A percentile compares a stretch with the other conserved stretches of the same genome.
These are phyloP conservation scores for Podiceps cristatus DNA, from an alignment of 2,113 vertebrate genomes.

Conservation along the genomic window DNA sequence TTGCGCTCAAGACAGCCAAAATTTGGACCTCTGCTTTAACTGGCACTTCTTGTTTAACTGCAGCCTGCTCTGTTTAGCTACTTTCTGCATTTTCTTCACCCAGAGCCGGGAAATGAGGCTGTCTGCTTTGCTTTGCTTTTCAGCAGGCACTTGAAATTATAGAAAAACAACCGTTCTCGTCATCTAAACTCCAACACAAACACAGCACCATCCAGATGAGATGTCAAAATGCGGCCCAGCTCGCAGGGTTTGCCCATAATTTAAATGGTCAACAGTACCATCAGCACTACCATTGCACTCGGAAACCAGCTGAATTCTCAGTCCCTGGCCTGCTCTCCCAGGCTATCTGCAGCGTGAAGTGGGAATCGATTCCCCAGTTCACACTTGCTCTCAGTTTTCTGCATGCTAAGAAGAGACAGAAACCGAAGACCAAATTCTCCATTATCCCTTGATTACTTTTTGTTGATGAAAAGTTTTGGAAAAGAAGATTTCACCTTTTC, in stretches of 20 bases:
- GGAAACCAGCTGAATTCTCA: neutral
- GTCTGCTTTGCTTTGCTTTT: neutral
- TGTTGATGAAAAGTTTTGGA: neutral
- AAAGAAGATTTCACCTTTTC: neutral
- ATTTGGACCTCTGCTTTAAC: neutral
- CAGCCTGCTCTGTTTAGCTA: neutral
- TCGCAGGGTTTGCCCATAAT: neutral
- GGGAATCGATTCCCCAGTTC: neutral
- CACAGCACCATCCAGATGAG: fast-evolving
- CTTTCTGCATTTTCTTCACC: neutral
- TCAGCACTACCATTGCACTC: fast-evolving
- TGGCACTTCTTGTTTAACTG: fast-evolving
- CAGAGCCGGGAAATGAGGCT: fast-evolving
- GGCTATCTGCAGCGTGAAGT: neutral
- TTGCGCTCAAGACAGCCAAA: neutral
- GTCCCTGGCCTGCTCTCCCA: neutral
- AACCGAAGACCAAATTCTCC: neutral
- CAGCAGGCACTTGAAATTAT: neutral
- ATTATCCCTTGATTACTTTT: neutral
- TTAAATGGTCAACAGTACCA: fast-evolving
- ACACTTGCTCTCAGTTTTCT: neutral
- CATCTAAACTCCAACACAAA: fast-evolving
- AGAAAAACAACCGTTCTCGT: neutral
- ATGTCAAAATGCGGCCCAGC: neutral
- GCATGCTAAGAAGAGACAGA: fast-evolving